A percentile compares a stretch with the other conserved stretches of the same genome.
Conservation (phyloP, 2,113 vertebrate genomes). For the Calidris pygmaea region DNA sequence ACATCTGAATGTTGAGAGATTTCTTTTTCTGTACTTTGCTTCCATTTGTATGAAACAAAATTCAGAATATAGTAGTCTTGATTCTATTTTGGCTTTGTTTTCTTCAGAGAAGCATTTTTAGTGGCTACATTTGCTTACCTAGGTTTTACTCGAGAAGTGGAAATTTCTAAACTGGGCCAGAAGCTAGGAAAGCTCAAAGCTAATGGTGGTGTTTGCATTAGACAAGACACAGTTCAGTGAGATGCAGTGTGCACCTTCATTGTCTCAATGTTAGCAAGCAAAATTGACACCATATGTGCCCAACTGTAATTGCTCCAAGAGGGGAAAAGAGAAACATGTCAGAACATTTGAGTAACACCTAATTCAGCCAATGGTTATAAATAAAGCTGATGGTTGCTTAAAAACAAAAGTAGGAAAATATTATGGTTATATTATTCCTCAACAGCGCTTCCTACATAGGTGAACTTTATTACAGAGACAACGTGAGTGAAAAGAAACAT, state of each 20-base stretch:
- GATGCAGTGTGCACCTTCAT: conserved; percentile 35
- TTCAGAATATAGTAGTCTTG: not conserved
- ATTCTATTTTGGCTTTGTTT: conserved; percentile 20
- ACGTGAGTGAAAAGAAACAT: conserved; percentile 66
- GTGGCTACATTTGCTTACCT: not conserved
- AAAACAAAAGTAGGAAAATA: conserved; percentile 73
- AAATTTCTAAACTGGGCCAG: not conserved
- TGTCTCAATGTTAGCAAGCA: conserved; percentile 50
- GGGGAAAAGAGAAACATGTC: conserved; percentile 72
- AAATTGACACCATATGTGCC: conserved; percentile 78
- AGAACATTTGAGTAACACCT: conserved; percentile 76
- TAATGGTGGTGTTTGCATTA: conserved; percentile 8
- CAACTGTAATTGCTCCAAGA: conserved; percentile 66
- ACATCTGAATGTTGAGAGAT: not conserved
- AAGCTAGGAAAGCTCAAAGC: conserved; percentile 26
- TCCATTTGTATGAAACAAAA: not conserved
- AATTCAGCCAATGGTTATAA: conserved; percentile 74
- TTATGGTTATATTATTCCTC: conserved; percentile 61
- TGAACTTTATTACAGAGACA: conserved; percentile 69
- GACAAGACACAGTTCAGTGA: conserved; percentile 64
- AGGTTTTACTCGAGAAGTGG: conserved; percentile 23
- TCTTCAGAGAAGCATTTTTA: conserved; percentile 6
- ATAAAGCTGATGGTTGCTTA: conserved; percentile 71
- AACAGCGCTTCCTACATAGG: conserved; percentile 57
- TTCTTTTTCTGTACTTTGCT: not conserved